phyloP scores from a whole-genome alignment of 2,113 vertebrate genomes.

The Podilymbus podiceps region DNA sequence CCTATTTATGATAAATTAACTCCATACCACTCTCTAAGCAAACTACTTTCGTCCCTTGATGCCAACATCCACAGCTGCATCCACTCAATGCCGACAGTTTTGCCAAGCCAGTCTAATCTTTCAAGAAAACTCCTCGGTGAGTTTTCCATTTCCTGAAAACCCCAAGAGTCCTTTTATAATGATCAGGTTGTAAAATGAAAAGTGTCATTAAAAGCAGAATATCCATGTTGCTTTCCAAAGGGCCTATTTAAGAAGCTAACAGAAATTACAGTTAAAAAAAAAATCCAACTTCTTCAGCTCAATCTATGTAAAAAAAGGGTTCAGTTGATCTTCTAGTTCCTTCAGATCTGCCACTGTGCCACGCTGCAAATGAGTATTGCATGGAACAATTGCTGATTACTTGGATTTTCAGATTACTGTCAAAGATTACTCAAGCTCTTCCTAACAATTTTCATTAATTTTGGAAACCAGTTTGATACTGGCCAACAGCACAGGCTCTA shows the following conservation, averaged over 20 bases:
- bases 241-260: neutral
- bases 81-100: neutral
- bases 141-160: neutral
- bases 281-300: neutral
- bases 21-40: rapidly evolving
- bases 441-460: neutral
- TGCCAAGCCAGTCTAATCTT: neutral
- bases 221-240: neutral
- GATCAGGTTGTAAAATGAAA: neutral
- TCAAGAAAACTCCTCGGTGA: neutral
- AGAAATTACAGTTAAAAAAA: neutral
- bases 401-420: neutral
- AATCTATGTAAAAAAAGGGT: neutral
- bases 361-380: neutral
- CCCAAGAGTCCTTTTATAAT: neutral
- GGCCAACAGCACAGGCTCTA: neutral
- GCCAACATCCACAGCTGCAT: neutral
- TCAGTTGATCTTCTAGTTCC: neutral
- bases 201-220: neutral
- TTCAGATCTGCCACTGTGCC: too few relatives aligned
- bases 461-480: neutral
- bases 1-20: neutral
- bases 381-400: rapidly evolving
- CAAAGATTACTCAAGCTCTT: neutral
- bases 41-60: neutral